Conservation (phyloP, 2,888 invertebrate genomes). For the Agriopis aurantiaria region DNA sequence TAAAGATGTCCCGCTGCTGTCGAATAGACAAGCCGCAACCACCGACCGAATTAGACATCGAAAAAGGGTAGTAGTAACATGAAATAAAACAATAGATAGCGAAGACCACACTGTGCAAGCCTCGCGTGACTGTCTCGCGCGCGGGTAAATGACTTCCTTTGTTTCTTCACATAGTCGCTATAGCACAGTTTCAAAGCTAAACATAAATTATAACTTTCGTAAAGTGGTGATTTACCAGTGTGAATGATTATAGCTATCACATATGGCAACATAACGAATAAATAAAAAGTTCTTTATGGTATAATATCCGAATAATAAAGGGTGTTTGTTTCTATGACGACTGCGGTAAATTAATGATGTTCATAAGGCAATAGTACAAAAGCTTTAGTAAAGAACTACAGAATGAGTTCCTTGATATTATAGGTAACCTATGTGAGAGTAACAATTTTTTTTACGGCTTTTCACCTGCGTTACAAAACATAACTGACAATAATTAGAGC, state of each 20-base stretch:
- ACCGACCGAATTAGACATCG: constrained; percentile 49
- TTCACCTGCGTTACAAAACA: constrained; percentile 8
- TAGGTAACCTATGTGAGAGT: neutral
- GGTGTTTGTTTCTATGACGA: constrained; percentile 14
- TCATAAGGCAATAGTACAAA: neutral
- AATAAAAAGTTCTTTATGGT: constrained; percentile 33
- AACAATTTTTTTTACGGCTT: constrained; percentile 1
- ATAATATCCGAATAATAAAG: constrained; percentile 1
- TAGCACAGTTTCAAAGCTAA: constrained; percentile 62
- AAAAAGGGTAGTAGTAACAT: constrained; percentile 54
- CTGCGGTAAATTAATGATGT: constrained; percentile 5
- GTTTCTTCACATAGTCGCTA: constrained; percentile 74
- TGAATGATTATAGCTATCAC: constrained; percentile 46
- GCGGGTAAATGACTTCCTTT: constrained; percentile 78
- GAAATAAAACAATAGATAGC: constrained; percentile 68
- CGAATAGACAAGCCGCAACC: constrained; percentile 40
- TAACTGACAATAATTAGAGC: constrained; percentile 15
- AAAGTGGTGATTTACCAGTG: constrained; percentile 59
- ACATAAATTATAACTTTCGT: constrained; percentile 65
- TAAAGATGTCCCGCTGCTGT: constrained; percentile 28
- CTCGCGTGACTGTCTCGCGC: constrained; percentile 79
- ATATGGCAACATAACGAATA: constrained; percentile 34
- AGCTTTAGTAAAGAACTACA: neutral
- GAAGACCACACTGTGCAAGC: constrained; percentile 59
- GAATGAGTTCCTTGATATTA: neutral